Conservation (phyloP, 2,888 invertebrate species). For the Dasypogon diadema region DNA sequence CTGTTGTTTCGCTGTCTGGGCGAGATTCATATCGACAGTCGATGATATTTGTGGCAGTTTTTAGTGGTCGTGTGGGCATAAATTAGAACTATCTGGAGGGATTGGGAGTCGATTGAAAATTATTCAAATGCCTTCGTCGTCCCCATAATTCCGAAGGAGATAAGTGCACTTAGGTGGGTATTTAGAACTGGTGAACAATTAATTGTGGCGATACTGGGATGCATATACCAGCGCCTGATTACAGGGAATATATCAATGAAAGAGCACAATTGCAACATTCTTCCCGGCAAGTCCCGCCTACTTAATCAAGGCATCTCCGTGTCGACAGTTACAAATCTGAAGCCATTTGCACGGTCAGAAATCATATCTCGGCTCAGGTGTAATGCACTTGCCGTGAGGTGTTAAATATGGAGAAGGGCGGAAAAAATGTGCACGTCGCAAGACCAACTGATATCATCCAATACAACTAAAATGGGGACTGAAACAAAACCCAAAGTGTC, state of each 20-base stretch:
- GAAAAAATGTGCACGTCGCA: neutral
- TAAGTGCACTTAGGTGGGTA: slow-evolving; percentile 34
- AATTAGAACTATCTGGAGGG: slow-evolving; percentile 4
- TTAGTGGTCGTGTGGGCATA: slow-evolving; percentile 11
- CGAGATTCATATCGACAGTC: slow-evolving; percentile 47
- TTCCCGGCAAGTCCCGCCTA: slow-evolving; percentile 41
- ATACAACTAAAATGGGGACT: slow-evolving; percentile 18
- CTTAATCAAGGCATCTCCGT: slow-evolving; percentile 13
- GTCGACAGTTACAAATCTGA: slow-evolving; percentile 3
- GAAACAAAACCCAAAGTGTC: slow-evolving; percentile 25
- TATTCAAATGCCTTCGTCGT: slow-evolving; percentile 27
- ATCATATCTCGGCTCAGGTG: slow-evolving; percentile 9
- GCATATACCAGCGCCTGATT: neutral
- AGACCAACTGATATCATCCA: neutral
- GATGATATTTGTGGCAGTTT: slow-evolving; percentile 44
- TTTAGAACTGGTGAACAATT: slow-evolving; percentile 22
- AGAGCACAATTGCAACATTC: slow-evolving; percentile 27
- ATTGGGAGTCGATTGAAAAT: slow-evolving; percentile 28
- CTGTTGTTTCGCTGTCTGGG: slow-evolving; percentile 44
- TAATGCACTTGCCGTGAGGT: slow-evolving; percentile 30
- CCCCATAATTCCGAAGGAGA: neutral
- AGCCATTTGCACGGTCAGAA: slow-evolving; percentile 8
- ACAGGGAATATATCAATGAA: neutral
- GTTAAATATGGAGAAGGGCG: slow-evolving; percentile 36
- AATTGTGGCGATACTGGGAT: neutral